Percentiles rank a stretch among this genome's conserved stretches.
These are phyloP conservation scores for Picathartes gymnocephalus DNA, from an alignment of 2,113 vertebrate species.

Conservation along the genomic window DNA sequence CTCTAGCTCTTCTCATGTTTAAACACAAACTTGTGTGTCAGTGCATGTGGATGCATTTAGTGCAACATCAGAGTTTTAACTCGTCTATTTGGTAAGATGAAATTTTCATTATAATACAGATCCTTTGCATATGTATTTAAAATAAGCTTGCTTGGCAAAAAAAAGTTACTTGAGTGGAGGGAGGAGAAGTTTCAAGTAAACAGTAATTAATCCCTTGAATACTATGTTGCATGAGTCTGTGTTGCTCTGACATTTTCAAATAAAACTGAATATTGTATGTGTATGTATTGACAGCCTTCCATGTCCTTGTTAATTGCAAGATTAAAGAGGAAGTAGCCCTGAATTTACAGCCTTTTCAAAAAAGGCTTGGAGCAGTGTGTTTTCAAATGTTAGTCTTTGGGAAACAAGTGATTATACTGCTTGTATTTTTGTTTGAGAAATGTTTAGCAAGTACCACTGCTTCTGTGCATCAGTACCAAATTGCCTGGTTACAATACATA, in stretches of 20 bases:
- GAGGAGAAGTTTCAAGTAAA: not conserved
- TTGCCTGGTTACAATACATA: not conserved
- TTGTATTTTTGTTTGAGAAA: slow-evolving; percentile 37
- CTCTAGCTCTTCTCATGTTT: not conserved
- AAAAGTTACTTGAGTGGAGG: not conserved
- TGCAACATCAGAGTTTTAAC: not conserved
- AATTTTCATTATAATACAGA: not conserved
- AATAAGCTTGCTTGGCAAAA: not conserved
- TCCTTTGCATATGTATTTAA: not conserved
- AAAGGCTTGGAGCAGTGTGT: not conserved
- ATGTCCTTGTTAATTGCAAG: not conserved
- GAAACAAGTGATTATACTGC: slow-evolving; percentile 27
- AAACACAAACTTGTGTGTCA: not conserved
- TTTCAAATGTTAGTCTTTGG: slow-evolving; percentile 21
- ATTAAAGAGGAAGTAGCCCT: not conserved
- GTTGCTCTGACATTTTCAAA: not conserved
- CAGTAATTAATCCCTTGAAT: slow-evolving; percentile 1
- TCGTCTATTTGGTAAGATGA: not conserved
- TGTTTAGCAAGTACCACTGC: not conserved
- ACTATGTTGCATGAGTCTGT: not conserved
- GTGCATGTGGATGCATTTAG: not conserved
- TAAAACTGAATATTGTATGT: not conserved
- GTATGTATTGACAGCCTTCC: not conserved
- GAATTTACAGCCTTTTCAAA: slow-evolving; percentile 7
- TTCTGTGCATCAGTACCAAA: not conserved